Conservation (phyloP, 2,113 vertebrate genomes). For the Clarias batrachus region DNA sequence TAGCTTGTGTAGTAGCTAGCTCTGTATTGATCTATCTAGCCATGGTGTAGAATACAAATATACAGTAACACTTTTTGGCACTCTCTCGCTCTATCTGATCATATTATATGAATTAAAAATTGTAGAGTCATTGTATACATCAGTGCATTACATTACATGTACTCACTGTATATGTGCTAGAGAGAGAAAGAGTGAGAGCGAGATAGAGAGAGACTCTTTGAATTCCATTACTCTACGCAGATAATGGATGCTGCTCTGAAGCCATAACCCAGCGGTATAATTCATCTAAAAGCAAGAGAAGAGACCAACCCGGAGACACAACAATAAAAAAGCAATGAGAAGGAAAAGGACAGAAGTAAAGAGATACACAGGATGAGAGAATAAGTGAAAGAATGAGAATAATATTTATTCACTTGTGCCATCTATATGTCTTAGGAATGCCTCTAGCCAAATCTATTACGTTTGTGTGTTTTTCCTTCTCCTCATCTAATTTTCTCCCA, state of each 20-base stretch:
- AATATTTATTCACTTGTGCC: background rate
- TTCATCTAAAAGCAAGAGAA: constrained; percentile 34
- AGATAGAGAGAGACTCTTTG: background rate
- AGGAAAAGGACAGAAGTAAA: constrained; percentile 13
- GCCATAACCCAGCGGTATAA: constrained; percentile 42
- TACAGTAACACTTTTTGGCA: background rate
- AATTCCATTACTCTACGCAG: constrained; percentile 32
- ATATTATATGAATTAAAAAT: constrained; percentile 35
- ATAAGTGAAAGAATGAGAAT: background rate
- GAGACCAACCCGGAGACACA: constrained; percentile 9
- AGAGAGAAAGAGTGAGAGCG: background rate
- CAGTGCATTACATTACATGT: constrained; percentile 37
- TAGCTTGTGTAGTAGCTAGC: background rate
- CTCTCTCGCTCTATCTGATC: background rate
- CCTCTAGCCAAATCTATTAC: background rate
- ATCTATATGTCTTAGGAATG: background rate
- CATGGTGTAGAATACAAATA: background rate
- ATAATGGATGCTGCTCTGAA: constrained; percentile 49
- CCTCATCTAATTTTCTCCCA: background rate
- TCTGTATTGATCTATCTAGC: background rate
- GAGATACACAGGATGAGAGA: background rate
- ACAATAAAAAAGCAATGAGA: constrained; percentile 14
- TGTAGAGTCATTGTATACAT: constrained; percentile 27
- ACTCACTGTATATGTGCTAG: constrained; percentile 3
- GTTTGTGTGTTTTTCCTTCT: background rate